Base-by-base conservation (phyloP, 2,113 vertebrate species). In the Sinocyclocheilus anshuiensis region DNA sequence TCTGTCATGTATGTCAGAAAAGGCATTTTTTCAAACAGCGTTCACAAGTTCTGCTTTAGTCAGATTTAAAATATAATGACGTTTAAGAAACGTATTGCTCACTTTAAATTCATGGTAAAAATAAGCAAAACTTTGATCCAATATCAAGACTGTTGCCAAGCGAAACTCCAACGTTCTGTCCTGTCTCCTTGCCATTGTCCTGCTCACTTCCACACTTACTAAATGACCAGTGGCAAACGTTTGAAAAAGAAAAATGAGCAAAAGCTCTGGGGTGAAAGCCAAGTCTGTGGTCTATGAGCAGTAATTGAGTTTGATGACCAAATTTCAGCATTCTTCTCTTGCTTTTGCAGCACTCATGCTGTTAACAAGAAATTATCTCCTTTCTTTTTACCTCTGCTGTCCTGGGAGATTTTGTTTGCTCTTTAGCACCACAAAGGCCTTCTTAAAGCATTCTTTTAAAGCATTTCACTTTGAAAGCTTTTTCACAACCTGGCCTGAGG, bases 121-220 rank as follows among this genome's bases (percentile, higher is more conserved):
- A 91, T 88, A 90, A 91, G 90, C 77, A 81, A 88, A 91, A 89
- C 26, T 57, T 78, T 84, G 86, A 82, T 87, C 50, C 65, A 87
- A 75, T 85, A 90, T 88, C 13, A 78, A 89, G 86, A 85, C 74
- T 75, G 77, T 65, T 87, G 81, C 78, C 81, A 78, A 76, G 26
- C 18, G 50, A 72, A 65, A 26, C 20, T 42, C 26, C 18, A 71
- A 84, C 55, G 4, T 57, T 79, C 65, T 65, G 61, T 57, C 50
- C 50, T 69, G 78, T 77, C 69, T 63, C 42, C 22, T 11, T 57
- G 84, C 86, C 85, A 80, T 65, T 71, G 20, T 24, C 45, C 77
- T 83, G 87, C 87, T 86, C 71, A 50, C 87, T 89, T 90, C 87
- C 69, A 50, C 65, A 24, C 71, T 24, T 71, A 80, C 86, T 86